A percentile compares a stretch with the other conserved stretches of the same genome.
Evolutionary conservation across 2,797 vertebrate species (phyloP).

Genomic region (Rhynchonycteris naso): DNA sequence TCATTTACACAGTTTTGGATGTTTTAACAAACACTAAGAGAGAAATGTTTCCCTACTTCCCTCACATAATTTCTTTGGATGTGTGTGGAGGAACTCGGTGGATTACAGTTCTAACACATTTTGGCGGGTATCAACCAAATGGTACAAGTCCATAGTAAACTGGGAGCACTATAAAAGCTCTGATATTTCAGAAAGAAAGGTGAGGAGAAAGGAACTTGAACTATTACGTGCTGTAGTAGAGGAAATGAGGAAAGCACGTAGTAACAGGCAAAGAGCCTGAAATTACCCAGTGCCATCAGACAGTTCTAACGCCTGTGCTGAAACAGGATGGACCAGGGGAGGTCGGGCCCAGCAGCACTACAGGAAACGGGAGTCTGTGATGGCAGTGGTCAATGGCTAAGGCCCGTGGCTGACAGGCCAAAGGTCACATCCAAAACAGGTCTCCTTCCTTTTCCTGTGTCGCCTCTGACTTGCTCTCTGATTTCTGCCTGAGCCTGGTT

Average conservation of each 20-base stretch:
- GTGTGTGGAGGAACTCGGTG: background rate
- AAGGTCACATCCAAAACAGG: background rate
- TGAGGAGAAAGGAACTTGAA: background rate
- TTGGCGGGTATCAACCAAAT: background rate
- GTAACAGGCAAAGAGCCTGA: background rate
- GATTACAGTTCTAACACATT: background rate
- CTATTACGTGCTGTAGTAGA: background rate
- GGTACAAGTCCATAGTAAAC: background rate
- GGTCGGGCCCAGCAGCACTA: background rate
- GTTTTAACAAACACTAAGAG: background rate
- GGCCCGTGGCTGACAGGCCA: background rate
- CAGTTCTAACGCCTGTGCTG: background rate
- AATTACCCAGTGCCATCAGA: background rate
- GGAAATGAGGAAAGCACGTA: background rate
- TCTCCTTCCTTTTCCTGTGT: background rate
- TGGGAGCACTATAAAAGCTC: background rate
- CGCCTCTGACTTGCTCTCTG: background rate
- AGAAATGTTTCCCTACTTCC: background rate
- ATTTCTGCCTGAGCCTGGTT: background rate
- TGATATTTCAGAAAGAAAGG: background rate
- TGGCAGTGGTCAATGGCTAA: background rate
- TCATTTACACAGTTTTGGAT: background rate
- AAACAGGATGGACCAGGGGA: too few relatives aligned
- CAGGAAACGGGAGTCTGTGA: accelerated
- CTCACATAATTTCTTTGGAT: background rate